Conservation (phyloP, 30 jellyfish, hydroid and myxozoan genomes). For the Catostylus mosaicus region DNA sequence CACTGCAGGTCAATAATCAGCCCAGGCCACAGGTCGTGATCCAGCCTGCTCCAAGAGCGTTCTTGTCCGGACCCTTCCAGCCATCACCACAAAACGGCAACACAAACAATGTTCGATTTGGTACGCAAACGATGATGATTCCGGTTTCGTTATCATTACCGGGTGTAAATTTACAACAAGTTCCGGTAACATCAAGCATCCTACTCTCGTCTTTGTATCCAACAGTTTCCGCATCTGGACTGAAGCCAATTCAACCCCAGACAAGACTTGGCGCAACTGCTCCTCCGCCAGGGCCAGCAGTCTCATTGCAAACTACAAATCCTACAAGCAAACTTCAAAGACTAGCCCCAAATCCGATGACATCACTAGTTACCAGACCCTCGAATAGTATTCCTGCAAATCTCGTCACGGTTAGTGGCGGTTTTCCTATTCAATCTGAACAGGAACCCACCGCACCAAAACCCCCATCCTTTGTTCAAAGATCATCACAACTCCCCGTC, state of each 20-base stretch:
- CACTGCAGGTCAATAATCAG: constrained; percentile 22
- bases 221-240: constrained; percentile 15
- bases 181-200: constrained; percentile 24
- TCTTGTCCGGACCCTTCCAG: constrained; percentile 13
- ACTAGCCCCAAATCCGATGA: constrained; percentile 37
- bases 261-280: neutral
- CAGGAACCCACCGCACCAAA: neutral
- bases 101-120: constrained; percentile 32
- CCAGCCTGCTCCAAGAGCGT: constrained; percentile 53
- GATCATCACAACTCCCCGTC: neutral
- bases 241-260: constrained; percentile 12
- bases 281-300: neutral
- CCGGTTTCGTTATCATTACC: constrained; percentile 52
- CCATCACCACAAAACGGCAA: constrained; percentile 17
- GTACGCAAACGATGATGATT: constrained; percentile 42
- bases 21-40: constrained; percentile 37
- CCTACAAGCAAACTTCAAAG: constrained; percentile 30
- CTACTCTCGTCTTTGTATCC: constrained; percentile 22
- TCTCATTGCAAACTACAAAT: neutral
- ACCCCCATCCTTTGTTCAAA: neutral
- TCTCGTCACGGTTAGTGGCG: constrained; percentile 1
- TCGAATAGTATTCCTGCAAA: neutral
- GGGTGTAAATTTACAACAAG: constrained; percentile 27
- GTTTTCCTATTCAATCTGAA: neutral
- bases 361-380: neutral